phyloP scores from a whole-genome alignment of 2,113 vertebrate species.

The Chelonoidis abingdonii region DNA sequence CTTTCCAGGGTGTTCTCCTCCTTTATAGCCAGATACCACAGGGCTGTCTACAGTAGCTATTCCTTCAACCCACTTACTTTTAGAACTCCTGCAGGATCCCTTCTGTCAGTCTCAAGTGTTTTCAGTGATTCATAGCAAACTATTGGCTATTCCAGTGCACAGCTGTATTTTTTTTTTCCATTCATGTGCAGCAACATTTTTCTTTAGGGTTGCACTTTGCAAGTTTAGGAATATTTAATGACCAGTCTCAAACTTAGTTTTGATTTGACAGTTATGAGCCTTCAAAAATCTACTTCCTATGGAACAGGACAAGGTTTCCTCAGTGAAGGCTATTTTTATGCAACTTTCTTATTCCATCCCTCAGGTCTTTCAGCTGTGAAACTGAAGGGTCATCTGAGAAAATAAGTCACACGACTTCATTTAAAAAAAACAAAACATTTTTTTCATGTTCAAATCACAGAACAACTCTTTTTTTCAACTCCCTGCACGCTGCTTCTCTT shows the following conservation, averaged over 20 bases:
- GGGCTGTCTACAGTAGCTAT: slow-evolving; percentile 55
- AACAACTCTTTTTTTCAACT: background rate
- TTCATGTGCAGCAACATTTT: background rate
- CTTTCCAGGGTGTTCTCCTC: slow-evolving; percentile 64
- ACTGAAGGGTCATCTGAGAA: background rate
- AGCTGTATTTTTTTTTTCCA: background rate
- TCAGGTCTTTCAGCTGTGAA: background rate
- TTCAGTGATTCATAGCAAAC: slow-evolving; percentile 33
- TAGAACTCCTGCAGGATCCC: slow-evolving; percentile 24
- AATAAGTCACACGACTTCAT: background rate
- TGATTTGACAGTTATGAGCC: background rate
- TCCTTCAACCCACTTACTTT: slow-evolving; percentile 36
- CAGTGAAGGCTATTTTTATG: background rate
- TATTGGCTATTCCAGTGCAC: background rate
- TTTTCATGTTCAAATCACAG: background rate
- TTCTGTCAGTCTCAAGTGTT: slow-evolving; percentile 31
- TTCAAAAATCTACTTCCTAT: background rate
- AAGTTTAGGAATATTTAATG: background rate
- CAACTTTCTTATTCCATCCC: background rate
- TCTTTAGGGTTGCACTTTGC: background rate
- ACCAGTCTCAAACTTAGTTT: background rate
- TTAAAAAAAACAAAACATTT: background rate
- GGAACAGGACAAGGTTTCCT: background rate
- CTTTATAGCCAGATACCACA: background rate
- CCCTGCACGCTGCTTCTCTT: background rate